A percentile compares a stretch with the other conserved stretches of the same genome.
These are phyloP conservation scores for Gallinago solitaria DNA, from an alignment of 2,797 vertebrate species.

Conservation along the genomic window DNA sequence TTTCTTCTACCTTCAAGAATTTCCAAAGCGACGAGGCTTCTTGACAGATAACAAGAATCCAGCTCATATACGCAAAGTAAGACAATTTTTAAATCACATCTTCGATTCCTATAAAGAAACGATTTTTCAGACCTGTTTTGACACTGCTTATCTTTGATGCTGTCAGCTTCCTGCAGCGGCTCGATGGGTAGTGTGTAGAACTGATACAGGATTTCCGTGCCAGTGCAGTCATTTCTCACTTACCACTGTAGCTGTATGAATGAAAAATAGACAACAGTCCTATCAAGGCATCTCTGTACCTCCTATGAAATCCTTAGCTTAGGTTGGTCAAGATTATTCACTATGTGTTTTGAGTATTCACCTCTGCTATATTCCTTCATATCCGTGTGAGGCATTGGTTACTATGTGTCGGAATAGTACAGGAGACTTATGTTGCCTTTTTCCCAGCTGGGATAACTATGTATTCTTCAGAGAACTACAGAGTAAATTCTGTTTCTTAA, in stretches of 20 bases:
- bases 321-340: not conserved
- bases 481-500: not conserved
- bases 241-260: not conserved
- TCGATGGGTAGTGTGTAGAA: not conserved
- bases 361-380: not conserved
- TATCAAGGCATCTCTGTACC: not conserved
- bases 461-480: not conserved
- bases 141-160: not conserved
- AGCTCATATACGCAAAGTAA: not conserved
- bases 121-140: constrained; percentile 26
- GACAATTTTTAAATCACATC: constrained; percentile 18
- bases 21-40: not conserved
- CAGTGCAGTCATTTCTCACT: not conserved
- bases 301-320: not conserved
- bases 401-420: not conserved
- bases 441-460: not conserved
- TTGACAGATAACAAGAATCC: not conserved
- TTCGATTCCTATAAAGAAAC: not conserved
- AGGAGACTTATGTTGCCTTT: not conserved
- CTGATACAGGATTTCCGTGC: not conserved
- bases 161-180: constrained; percentile 18
- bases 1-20: constrained; percentile 10
- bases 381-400: not conserved
- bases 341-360: not conserved
- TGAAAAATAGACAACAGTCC: not conserved